Percentiles rank a stretch among this genome's conserved stretches.
Conservation (phyloP, 1,140 invertebrate genomes). For the Drosophila setifemur region DNA sequence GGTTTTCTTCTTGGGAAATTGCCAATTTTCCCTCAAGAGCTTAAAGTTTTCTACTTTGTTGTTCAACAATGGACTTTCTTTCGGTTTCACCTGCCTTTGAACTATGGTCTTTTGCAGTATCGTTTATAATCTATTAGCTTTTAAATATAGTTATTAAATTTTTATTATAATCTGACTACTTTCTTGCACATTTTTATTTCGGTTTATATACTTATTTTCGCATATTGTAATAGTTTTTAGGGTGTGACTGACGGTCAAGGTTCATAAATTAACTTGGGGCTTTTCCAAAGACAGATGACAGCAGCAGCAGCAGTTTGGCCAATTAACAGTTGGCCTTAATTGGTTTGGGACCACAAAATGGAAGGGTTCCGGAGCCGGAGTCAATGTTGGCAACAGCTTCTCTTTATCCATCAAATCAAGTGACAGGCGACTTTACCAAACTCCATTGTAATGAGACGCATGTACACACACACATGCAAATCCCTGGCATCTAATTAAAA, state of each 20-base stretch:
- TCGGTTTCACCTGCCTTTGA: too few species aligned
- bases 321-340: conserved; percentile 47
- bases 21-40: too few species aligned
- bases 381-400: conserved; percentile 25
- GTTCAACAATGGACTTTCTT: too few species aligned
- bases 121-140: too few species aligned
- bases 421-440: conserved; percentile 46
- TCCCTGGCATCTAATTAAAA: conserved; percentile 62
- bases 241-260: background rate
- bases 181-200: background rate
- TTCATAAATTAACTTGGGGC: conserved; percentile 13
- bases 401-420: conserved; percentile 17
- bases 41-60: too few species aligned
- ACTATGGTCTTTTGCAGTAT: too few species aligned
- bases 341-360: conserved; percentile 9
- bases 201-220: background rate
- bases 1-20: too few species aligned
- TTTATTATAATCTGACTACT: background rate
- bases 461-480: conserved; percentile 28
- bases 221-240: conserved; percentile 13
- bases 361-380: conserved; percentile 26
- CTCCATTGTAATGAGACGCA: conserved; percentile 42
- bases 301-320: conserved; percentile 3
- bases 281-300: conserved; percentile 4
- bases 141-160: too few species aligned